Percentiles rank a stretch among this genome's conserved stretches.
These are phyloP conservation scores for Lutjanus argentimaculatus DNA, from an alignment of 2,797 vertebrate genomes.

Conservation along the genomic window DNA sequence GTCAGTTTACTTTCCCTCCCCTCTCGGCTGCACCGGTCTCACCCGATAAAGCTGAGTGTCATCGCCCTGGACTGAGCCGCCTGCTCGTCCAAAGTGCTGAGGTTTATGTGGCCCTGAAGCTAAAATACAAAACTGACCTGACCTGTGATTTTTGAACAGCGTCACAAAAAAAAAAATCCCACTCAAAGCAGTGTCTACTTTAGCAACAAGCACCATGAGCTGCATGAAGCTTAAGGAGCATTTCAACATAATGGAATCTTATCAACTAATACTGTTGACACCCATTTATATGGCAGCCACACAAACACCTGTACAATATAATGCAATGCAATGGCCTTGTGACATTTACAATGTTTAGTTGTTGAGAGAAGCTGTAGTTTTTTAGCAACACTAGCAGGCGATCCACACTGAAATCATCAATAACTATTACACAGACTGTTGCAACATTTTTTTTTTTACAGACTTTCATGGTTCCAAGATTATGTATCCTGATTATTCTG, in stretches of 20 bases:
- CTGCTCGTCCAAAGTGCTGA: slow-evolving; percentile 2
- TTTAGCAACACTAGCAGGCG: neutral
- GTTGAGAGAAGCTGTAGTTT: neutral
- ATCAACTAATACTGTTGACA: neutral
- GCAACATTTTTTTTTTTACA: no score
- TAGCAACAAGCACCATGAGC: neutral
- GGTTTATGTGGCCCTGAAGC: slow-evolving; percentile 15
- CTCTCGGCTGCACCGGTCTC: slow-evolving; percentile 11
- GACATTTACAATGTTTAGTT: neutral
- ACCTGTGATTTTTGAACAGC: slow-evolving; percentile 32
- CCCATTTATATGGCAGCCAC: neutral
- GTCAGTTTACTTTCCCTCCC: slow-evolving; percentile 17
- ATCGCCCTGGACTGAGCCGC: neutral
- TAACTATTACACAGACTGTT: neutral
- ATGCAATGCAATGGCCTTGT: neutral
- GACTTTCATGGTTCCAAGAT: neutral
- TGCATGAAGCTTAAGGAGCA: neutral
- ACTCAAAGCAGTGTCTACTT: neutral
- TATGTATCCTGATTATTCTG: neutral
- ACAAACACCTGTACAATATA: neutral
- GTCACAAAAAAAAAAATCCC: neutral
- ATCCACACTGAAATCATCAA: neutral
- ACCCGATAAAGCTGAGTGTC: slow-evolving; percentile 14
- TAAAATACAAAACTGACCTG: slow-evolving; percentile 6
- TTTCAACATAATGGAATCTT: neutral